Conservation (phyloP, 2,888 invertebrate genomes). For the Eurytoma adleriae region DNA sequence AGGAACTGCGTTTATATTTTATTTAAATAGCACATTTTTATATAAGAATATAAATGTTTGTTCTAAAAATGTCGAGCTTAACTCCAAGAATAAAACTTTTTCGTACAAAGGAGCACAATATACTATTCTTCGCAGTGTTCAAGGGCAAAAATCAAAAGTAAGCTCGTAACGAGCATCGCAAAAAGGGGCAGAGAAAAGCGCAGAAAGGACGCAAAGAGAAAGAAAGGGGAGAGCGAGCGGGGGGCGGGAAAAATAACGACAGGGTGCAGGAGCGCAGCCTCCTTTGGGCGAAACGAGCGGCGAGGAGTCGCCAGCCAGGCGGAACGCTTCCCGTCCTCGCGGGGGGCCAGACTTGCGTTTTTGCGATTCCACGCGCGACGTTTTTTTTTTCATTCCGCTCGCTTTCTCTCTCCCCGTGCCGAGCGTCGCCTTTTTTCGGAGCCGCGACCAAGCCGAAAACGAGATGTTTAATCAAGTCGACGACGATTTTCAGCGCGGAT, state of each 20-base stretch:
- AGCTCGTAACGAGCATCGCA: not conserved
- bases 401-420: slow-evolving; percentile 20
- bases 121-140: no score
- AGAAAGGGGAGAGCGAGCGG: not conserved
- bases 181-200: not conserved
- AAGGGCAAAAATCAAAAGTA: no score
- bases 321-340: slow-evolving; percentile 29
- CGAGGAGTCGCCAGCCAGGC: slow-evolving; percentile 48
- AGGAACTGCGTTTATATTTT: no score
- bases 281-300: slow-evolving; percentile 5
- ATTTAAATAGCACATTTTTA: no score
- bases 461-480: slow-evolving; percentile 33
- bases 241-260: not conserved
- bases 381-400: slow-evolving; percentile 31
- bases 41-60: no score
- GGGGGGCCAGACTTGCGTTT: slow-evolving; percentile 20
- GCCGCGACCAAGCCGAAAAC: slow-evolving; percentile 19
- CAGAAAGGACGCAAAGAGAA: not conserved
- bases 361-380: slow-evolving; percentile 21
- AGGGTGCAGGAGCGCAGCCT: slow-evolving; percentile 26
- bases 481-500: not conserved
- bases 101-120: no score
- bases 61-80: no score
- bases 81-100: no score
- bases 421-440: slow-evolving; percentile 18